Conservation (phyloP, 2,113 vertebrate genomes). For the Telmatochromis brichardi region DNA sequence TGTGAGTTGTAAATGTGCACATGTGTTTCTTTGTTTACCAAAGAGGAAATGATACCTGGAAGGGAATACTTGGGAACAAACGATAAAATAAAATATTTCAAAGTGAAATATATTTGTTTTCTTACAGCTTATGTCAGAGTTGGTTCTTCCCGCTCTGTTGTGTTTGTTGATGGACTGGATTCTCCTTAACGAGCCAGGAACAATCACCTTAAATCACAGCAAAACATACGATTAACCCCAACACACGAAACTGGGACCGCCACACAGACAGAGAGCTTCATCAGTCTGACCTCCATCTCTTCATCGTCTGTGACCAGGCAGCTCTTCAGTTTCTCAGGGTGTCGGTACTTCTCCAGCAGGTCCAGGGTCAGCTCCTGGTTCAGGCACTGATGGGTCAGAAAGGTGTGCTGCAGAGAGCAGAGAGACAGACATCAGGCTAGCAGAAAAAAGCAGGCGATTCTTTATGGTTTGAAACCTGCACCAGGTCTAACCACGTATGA, state of each 20-base stretch:
- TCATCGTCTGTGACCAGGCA: constrained; percentile 73
- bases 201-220: constrained; percentile 33
- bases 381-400: constrained; percentile 74
- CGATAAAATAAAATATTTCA: fast-evolving
- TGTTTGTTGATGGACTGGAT: constrained; percentile 83
- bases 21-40: not conserved
- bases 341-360: constrained; percentile 77
- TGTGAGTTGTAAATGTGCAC: not conserved
- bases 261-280: not conserved
- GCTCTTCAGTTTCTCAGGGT: constrained; percentile 76
- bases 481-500: not conserved
- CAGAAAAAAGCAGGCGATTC: not conserved
- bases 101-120: not conserved
- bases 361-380: constrained; percentile 76
- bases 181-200: constrained; percentile 71
- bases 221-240: not conserved
- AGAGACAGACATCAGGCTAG: not conserved
- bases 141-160: constrained; percentile 70
- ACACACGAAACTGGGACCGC: no score
- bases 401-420: constrained; percentile 63
- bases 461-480: not conserved
- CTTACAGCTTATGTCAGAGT: constrained; percentile 76
- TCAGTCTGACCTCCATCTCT: constrained; percentile 70
- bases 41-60: not conserved
- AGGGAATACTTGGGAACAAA: not conserved